Conservation (phyloP, 2,113 vertebrate species). For the Rhombomys opimus region DNA sequence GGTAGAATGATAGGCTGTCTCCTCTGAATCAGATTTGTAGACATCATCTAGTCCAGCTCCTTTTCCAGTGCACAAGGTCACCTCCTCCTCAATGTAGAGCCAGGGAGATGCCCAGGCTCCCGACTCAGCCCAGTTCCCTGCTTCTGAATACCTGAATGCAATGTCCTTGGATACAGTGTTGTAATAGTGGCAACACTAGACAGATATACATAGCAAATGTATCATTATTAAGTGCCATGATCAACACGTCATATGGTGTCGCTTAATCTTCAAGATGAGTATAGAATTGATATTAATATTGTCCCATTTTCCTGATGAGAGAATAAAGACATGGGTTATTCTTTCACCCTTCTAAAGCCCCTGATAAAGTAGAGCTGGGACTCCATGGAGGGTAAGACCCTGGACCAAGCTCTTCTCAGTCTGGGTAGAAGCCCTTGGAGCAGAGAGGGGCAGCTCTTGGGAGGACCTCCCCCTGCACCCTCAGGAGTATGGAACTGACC, state of each 20-base stretch:
- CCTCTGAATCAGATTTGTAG: conserved; percentile 21
- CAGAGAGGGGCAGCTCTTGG: not conserved
- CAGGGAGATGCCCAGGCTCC: not conserved
- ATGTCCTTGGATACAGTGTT: not conserved
- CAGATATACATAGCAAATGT: not conserved
- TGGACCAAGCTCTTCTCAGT: not conserved
- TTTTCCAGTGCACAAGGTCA: conserved; percentile 33
- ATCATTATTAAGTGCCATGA: not conserved
- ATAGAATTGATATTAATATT: not conserved
- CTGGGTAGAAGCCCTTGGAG: rapidly evolving
- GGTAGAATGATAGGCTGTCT: conserved; percentile 46
- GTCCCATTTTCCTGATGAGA: conserved; percentile 34
- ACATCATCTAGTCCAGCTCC: not conserved
- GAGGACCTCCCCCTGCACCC: not conserved
- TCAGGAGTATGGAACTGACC: not conserved
- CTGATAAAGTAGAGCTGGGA: not conserved
- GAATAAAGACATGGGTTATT: not conserved
- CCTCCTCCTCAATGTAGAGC: not conserved
- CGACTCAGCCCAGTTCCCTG: not conserved
- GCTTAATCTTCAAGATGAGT: not conserved
- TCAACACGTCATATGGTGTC: not conserved
- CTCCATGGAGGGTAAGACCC: not conserved
- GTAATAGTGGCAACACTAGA: rapidly evolving
- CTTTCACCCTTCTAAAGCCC: not conserved
- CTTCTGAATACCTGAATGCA: not conserved